Conservation (phyloP, 2,113 vertebrate genomes). For the Microcebus tavaratra region DNA sequence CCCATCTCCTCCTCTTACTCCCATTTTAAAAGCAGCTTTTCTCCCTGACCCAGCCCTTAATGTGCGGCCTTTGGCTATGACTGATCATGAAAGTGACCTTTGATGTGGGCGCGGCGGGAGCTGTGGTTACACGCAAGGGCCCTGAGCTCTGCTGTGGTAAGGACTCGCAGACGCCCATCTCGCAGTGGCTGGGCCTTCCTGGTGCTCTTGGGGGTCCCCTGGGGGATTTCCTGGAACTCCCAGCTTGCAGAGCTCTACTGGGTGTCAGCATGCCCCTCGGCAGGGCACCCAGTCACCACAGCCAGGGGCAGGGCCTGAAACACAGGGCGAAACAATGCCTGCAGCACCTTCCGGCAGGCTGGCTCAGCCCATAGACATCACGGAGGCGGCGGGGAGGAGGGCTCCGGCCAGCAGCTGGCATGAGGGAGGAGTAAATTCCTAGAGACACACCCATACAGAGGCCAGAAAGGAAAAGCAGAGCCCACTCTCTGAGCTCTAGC, state of each 20-base stretch:
- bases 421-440: constrained; percentile 61
- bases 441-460: constrained; percentile 73
- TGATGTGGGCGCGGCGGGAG: constrained; percentile 67
- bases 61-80: constrained; percentile 32
- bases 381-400: not conserved
- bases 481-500: not conserved
- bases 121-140: constrained; percentile 49
- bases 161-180: constrained; percentile 49
- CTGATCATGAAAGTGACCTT: constrained; percentile 56
- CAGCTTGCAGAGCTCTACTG: not conserved
- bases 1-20: not conserved
- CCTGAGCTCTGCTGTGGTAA: not conserved
- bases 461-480: constrained; percentile 43
- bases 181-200: not conserved
- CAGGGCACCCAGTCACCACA: not conserved
- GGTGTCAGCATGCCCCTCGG: not conserved
- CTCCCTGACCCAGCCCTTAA: constrained; percentile 26
- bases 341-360: not conserved
- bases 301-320: not conserved
- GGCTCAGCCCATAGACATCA: not conserved
- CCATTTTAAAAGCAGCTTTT: constrained; percentile 33
- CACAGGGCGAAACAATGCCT: not conserved
- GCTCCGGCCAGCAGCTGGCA: constrained; percentile 56
- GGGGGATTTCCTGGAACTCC: not conserved
- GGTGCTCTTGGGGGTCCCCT: not conserved